A percentile compares a stretch with the other conserved stretches of the same genome.
Evolutionary conservation across 1,140 invertebrate species (phyloP).

Genomic region (Brevipalpus yothersi): DNA sequence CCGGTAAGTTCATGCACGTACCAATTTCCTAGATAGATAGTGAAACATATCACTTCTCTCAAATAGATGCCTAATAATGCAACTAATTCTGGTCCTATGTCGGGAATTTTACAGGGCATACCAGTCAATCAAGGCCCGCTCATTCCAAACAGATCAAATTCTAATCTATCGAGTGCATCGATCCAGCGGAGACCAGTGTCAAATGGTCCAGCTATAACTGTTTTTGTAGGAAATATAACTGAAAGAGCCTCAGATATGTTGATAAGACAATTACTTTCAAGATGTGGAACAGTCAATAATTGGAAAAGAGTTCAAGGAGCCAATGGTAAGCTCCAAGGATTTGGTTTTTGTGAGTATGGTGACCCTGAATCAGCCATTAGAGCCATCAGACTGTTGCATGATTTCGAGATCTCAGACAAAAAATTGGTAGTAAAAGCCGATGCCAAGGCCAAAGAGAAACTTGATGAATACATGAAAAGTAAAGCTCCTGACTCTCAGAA

Average conservation of each 20-base stretch:
- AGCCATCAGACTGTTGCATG: slow-evolving; percentile 77
- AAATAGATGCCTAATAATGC: not conserved
- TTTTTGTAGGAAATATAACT: slow-evolving; percentile 95
- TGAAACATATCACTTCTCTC: not conserved
- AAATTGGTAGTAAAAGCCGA: slow-evolving; percentile 89
- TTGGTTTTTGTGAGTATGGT: slow-evolving; percentile 93
- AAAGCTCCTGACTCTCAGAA: slow-evolving; percentile 18
- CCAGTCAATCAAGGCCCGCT: no score
- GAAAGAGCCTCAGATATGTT: slow-evolving; percentile 81
- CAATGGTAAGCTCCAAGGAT: slow-evolving; percentile 44
- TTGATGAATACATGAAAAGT: slow-evolving; percentile 47
- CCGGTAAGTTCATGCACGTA: not conserved
- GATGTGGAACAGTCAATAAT: slow-evolving; percentile 65
- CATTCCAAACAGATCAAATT: no score
- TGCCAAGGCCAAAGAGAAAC: slow-evolving; percentile 76
- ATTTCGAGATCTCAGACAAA: slow-evolving; percentile 75
- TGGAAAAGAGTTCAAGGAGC: slow-evolving; percentile 87
- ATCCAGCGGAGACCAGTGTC: not conserved
- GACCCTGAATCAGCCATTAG: slow-evolving; percentile 79
- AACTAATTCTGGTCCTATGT: no score
- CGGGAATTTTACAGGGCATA: no score
- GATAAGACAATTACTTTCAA: slow-evolving; percentile 63
- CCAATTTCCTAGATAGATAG: not conserved
- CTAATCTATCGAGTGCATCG: not conserved
- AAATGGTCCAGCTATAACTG: slow-evolving; percentile 67